Conservation (phyloP, 2,113 vertebrate species). For the Coturnix japonica region DNA sequence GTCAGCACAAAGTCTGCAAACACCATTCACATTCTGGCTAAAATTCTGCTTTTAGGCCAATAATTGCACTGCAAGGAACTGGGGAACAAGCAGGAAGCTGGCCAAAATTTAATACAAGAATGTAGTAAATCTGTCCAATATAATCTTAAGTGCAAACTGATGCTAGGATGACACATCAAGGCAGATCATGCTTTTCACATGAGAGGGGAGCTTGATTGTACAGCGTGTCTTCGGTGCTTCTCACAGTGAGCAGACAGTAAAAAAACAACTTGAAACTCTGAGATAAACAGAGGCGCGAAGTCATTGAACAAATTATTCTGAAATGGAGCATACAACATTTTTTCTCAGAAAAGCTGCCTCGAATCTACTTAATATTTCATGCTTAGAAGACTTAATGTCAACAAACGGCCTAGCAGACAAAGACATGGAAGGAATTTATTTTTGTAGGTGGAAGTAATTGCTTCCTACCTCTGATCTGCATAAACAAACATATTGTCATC, state of each 20-base stretch:
- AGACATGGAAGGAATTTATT: neutral
- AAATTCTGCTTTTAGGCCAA: neutral
- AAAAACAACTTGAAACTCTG: neutral
- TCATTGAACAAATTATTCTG: neutral
- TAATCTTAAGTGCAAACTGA: neutral
- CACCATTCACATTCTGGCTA: neutral
- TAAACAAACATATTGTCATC: neutral
- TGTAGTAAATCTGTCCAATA: neutral
- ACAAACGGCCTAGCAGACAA: neutral
- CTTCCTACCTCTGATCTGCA: neutral
- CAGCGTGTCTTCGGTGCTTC: neutral
- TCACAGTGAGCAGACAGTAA: neutral
- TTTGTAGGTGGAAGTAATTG: neutral
- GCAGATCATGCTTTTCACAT: neutral
- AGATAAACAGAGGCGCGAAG: neutral
- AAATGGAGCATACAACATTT: accelerated
- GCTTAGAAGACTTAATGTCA: neutral
- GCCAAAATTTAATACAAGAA: neutral
- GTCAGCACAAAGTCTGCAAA: neutral
- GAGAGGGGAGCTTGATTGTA: neutral
- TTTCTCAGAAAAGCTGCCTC: neutral
- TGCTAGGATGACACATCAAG: neutral
- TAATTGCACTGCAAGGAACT: neutral
- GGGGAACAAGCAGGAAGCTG: neutral
- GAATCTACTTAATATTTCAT: neutral